Evolutionary conservation across 1,140 invertebrate species (phyloP), one percentile per base, ranked within the genome.

Genomic region (Artemia franciscana): DNA sequence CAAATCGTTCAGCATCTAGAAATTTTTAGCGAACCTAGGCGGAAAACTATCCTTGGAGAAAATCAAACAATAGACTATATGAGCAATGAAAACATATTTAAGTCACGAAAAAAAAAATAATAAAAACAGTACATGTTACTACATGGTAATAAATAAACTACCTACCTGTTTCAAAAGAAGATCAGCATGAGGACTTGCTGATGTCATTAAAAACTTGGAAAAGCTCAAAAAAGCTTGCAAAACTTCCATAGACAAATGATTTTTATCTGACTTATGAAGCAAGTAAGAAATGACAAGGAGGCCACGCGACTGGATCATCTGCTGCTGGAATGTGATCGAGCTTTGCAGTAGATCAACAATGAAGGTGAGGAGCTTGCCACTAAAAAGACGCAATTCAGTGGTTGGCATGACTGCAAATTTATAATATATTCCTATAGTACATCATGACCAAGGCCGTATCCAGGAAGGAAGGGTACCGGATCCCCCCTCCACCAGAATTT

Each of bases 261-360:
- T 88, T 66, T 91, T 79, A 27, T 85, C 91, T 23, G 90, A 88
- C 71, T 91, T 83, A 72, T 95, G 91, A 64, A 98, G 78, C 79
- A 97, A 88, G 72, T 91, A 92, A 66, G 92, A 94, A 71, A 98
- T 96, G 57, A 98, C 92, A 66, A 98, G 79, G 75, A 99, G 98
- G 56, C 94, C 94, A 68, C 92, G 79, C 71, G 91, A 95, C 75
- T 96, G 94, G 72, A 97, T 86, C 85, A 99, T 92, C 71, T 99
- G 95, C 71, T 98, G 94, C 71, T 98, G 95, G 62, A 98, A 91
- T 15, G 90, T 96, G 69, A 88, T 83, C 65, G 93, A 98, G 58
- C 86, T 91, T 72, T 96, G 91, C 62, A 98, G 85, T 68, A 99
- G 78, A 70, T 96, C 92, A 75, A 92, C 95, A 66, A 98, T 90